Percentiles rank a stretch among this genome's conserved stretches.
These are phyloP conservation scores for Athrips mouffetella DNA, from an alignment of 2,888 invertebrate species.

Conservation along the genomic window DNA sequence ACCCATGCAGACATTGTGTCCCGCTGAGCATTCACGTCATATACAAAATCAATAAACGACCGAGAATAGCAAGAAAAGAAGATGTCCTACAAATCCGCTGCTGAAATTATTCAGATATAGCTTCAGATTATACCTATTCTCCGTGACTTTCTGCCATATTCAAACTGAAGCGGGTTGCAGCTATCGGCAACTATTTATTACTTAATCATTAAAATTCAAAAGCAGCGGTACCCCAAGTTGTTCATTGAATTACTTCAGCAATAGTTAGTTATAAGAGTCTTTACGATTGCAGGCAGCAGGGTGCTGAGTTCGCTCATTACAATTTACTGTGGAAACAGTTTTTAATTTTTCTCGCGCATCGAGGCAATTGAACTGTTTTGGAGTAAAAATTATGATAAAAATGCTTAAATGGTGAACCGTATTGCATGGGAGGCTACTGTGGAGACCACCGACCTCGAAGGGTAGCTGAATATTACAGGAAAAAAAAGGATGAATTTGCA, in stretches of 20 bases:
- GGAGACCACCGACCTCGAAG: constrained; percentile 19
- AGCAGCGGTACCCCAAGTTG: constrained; percentile 2
- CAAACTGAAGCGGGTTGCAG: not conserved
- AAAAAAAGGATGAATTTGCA: constrained; percentile 30
- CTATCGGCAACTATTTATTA: constrained; percentile 6
- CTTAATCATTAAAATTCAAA: constrained; percentile 18
- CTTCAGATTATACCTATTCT: not conserved
- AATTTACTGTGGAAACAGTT: not conserved
- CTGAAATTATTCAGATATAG: not conserved
- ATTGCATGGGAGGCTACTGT: constrained; percentile 25
- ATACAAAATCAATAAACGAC: not conserved
- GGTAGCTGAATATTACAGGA: constrained; percentile 32
- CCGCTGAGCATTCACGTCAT: no score
- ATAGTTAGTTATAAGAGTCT: constrained; percentile 12
- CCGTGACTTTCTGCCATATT: constrained; percentile 1
- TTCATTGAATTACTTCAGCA: constrained; percentile 10
- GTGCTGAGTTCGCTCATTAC: not conserved
- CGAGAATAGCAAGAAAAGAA: not conserved
- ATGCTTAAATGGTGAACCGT: constrained; percentile 33
- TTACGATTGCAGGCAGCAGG: not conserved
- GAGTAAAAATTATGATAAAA: constrained; percentile 8
- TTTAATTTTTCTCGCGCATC: not conserved
- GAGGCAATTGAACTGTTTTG: not conserved
- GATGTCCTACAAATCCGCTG: not conserved
- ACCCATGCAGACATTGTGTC: no score